These are phyloP conservation scores for Drosophila athabasca DNA, from an alignment of 1,140 invertebrate genomes.

Conservation along the genomic window DNA sequence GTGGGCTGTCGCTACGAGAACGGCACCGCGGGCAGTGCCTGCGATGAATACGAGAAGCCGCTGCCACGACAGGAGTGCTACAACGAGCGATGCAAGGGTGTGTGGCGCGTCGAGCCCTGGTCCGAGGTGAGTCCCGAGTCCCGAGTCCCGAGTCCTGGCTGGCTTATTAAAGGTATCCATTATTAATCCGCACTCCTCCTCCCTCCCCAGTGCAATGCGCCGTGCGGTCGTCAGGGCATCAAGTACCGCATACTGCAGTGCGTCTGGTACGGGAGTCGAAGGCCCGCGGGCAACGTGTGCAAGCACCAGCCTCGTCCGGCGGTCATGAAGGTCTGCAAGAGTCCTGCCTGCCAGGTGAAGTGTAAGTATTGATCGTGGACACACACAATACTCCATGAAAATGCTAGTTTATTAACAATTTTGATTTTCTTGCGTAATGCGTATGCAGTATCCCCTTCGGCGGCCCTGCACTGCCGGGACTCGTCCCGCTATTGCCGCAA, in stretches of 20 bases:
- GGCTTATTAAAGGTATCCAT: slow-evolving; percentile 29
- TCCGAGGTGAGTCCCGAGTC: slow-evolving; percentile 89
- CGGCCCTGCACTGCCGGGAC: slow-evolving; percentile 87
- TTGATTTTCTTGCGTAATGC: not conserved
- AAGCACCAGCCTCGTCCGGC: slow-evolving; percentile 88
- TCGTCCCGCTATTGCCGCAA: slow-evolving; percentile 91
- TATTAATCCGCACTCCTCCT: slow-evolving; percentile 18
- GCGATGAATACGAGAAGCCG: slow-evolving; percentile 88
- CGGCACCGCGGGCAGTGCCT: slow-evolving; percentile 86
- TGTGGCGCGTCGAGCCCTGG: slow-evolving; percentile 94
- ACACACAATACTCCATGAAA: not conserved
- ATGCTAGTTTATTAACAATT: not conserved
- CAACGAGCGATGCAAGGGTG: slow-evolving; percentile 91
- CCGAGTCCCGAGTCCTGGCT: not conserved
- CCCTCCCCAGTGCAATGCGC: slow-evolving; percentile 88
- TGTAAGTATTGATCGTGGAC: slow-evolving; percentile 58
- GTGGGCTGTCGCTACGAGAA: slow-evolving; percentile 89
- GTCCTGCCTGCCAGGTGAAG: slow-evolving; percentile 86
- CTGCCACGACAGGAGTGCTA: slow-evolving; percentile 90
- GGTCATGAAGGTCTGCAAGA: slow-evolving; percentile 91
- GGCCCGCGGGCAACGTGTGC: slow-evolving; percentile 92
- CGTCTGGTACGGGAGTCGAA: slow-evolving; percentile 93
- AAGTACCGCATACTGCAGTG: slow-evolving; percentile 94
- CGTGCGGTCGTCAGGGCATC: slow-evolving; percentile 88
- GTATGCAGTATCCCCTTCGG: slow-evolving; percentile 23